These are phyloP conservation scores for Channa argus DNA, from an alignment of 2,113 vertebrate genomes.

Conservation along the genomic window DNA sequence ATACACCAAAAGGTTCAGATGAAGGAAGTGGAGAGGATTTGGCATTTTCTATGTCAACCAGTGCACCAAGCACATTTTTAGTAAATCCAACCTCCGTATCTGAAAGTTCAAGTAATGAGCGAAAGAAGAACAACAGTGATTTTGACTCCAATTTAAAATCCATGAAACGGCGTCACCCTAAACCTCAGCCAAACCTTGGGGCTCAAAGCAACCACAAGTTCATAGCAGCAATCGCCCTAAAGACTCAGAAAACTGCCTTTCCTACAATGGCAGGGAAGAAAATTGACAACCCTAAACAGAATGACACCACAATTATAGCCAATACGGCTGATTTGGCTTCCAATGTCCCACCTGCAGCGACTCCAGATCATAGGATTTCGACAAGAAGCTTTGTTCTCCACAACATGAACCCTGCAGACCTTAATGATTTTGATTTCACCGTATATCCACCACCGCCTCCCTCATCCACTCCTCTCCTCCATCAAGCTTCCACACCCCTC, in stretches of 20 bases:
- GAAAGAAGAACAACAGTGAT: slow-evolving; percentile 1
- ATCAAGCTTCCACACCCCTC: slow-evolving; percentile 51
- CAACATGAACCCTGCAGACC: neutral
- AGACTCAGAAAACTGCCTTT: neutral
- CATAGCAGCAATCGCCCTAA: neutral
- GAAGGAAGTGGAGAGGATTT: slow-evolving; percentile 43
- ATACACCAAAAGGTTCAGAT: slow-evolving; percentile 1
- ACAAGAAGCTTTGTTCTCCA: slow-evolving; percentile 4
- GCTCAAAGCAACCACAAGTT: slow-evolving; percentile 23
- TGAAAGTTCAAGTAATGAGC: neutral
- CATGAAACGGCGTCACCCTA: neutral
- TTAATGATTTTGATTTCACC: neutral
- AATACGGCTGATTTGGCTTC: neutral
- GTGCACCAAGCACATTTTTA: neutral
- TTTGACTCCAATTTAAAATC: neutral
- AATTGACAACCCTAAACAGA: slow-evolving; percentile 6
- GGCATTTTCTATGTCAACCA: neutral
- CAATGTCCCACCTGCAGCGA: neutral
- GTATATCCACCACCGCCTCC: slow-evolving; percentile 37
- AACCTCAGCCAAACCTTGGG: slow-evolving; percentile 3
- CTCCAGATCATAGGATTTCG: neutral
- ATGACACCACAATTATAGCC: neutral
- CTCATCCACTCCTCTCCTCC: slow-evolving; percentile 41
- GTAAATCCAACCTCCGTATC: neutral
- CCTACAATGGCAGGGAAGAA: neutral